phyloP scores from a whole-genome alignment of 2,888 invertebrate genomes.

The Sinhomidia bicolor region DNA sequence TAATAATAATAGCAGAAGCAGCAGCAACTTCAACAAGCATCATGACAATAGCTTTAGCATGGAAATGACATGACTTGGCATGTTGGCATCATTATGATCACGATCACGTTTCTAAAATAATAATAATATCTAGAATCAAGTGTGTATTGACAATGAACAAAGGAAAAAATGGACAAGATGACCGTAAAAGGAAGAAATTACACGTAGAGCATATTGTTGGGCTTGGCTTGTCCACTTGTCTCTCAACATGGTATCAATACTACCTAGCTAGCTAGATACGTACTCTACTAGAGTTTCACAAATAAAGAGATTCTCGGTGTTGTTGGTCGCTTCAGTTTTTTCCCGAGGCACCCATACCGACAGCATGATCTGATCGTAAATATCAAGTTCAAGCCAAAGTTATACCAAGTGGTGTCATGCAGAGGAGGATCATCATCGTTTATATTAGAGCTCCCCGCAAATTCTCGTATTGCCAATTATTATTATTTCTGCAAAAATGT shows the following conservation, averaged over 20 bases:
- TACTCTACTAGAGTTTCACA: not conserved
- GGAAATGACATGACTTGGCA: slow-evolving; percentile 44
- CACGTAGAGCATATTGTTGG: slow-evolving; percentile 20
- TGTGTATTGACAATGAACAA: slow-evolving; percentile 46
- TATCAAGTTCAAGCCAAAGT: not conserved
- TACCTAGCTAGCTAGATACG: not conserved
- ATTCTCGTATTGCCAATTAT: not conserved
- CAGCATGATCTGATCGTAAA: not conserved
- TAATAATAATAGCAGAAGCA: not conserved
- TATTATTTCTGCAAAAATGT: slow-evolving; percentile 9
- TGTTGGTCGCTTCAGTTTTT: not conserved
- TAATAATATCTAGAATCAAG: slow-evolving; percentile 44
- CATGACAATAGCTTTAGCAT: not conserved
- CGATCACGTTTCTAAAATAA: slow-evolving; percentile 50
- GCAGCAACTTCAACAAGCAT: not conserved
- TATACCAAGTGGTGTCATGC: not conserved
- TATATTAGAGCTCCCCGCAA: not conserved
- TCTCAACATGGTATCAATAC: slow-evolving; percentile 4
- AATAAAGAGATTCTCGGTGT: not conserved
- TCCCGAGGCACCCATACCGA: slow-evolving; percentile 17
- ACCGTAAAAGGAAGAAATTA: slow-evolving; percentile 59
- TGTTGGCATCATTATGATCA: slow-evolving; percentile 40
- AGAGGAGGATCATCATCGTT: slow-evolving; percentile 2
- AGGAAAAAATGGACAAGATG: slow-evolving; percentile 49
- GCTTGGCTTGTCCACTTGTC: slow-evolving; percentile 34